Percentiles rank a stretch among this genome's conserved stretches.
Evolutionary conservation across 2,113 vertebrate species (phyloP).

Genomic region (Perca fluviatilis): DNA sequence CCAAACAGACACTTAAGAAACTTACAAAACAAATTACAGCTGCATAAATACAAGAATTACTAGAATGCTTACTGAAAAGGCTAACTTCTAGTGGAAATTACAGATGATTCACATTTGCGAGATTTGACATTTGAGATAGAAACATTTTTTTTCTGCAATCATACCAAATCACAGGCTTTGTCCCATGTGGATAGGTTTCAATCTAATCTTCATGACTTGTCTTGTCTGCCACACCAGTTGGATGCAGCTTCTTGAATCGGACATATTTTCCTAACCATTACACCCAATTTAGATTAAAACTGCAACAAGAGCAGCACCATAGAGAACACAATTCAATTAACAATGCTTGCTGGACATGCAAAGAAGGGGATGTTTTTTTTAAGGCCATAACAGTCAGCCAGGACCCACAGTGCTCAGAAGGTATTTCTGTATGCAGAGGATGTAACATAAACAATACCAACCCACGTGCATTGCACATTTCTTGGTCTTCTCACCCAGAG

Average conservation of each 20-base stretch:
- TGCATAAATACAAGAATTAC: not conserved
- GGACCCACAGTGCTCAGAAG: slow-evolving; percentile 28
- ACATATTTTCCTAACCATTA: slow-evolving; percentile 50
- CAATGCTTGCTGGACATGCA: slow-evolving; percentile 37
- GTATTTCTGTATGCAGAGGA: slow-evolving; percentile 51
- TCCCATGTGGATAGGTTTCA: slow-evolving; percentile 12
- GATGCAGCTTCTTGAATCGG: slow-evolving; percentile 28
- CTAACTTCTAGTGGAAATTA: slow-evolving; percentile 2
- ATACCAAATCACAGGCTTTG: slow-evolving; percentile 25
- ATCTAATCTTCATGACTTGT: slow-evolving; percentile 31
- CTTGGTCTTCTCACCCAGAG: slow-evolving; percentile 39
- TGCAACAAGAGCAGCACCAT: slow-evolving; percentile 7
- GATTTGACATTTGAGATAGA: too few relatives aligned
- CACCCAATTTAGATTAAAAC: slow-evolving; percentile 42
- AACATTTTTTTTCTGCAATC: slow-evolving; percentile 6
- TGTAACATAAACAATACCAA: slow-evolving; percentile 55
- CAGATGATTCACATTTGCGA: not conserved
- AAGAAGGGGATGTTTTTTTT: slow-evolving; percentile 25
- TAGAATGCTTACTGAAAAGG: not conserved
- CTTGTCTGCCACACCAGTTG: not conserved
- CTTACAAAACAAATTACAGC: not conserved
- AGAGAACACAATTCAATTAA: slow-evolving; percentile 61
- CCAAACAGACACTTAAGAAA: too few relatives aligned
- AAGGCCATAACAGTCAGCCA: slow-evolving; percentile 20
- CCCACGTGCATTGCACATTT: slow-evolving; percentile 45